Base-by-base conservation (phyloP, 2,888 invertebrate species). In the Tiliacea aurago region DNA sequence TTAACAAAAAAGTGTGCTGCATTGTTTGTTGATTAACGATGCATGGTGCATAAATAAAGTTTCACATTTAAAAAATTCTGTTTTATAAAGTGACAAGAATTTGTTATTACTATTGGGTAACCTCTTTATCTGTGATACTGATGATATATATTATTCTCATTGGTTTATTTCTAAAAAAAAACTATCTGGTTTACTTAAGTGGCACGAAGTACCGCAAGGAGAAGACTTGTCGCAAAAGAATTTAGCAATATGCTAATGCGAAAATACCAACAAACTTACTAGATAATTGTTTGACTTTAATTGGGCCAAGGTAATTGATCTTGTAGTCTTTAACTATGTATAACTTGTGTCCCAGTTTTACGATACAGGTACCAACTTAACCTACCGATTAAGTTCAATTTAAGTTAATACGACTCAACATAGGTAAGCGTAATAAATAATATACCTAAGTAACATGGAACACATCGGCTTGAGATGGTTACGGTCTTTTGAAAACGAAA, bases 1-100 rank as follows among this genome's bases (percentile, higher is more conserved):
- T 81, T 61, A 90, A 90, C 88, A 92, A 93, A 91, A 93, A 92
- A 91, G 92, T 91, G 86, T 88, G 90, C 87, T 89, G 90, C 91
- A 92, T 92, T 93, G 93, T 93, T 91, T 89, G 86, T 89, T 86
- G 87, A 89, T 88, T 83, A 83, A 81, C 84, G 78, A 86, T 83
- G 87, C 84, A 82, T 82, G 79, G 84, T 87, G 85, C 85, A 83
- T 82, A 78, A 74, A 71, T 63, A 67, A 51, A 81, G 85, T 89
- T 90, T 89, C 89, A 88, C 86, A 83, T 87, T 84, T 80, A 70
- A 70, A 69, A 80, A 66, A 66, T 13, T 28, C 49, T 33, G 56
- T 28, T 63, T 28, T 5, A 13, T 28, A 43, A 63, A 74, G 61
- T 73, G 55, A 70, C 56, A 56, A 49, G 33, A 49, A 45, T 55